These are phyloP conservation scores for Cosmia trapezina DNA, from an alignment of 2,888 invertebrate species.

Conservation along the genomic window DNA sequence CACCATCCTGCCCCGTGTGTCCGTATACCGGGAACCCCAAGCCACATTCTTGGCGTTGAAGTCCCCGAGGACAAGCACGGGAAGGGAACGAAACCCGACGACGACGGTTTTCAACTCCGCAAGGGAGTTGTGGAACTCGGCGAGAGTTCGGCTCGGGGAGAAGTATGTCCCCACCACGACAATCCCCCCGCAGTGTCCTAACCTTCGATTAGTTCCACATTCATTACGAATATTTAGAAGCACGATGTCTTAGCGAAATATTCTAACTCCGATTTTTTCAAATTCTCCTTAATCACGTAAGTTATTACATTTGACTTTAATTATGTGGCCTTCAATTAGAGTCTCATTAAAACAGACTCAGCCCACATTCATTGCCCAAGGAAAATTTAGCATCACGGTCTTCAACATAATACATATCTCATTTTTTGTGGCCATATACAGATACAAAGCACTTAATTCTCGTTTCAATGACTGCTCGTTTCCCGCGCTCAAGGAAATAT, in stretches of 20 bases:
- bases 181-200: conserved; percentile 43
- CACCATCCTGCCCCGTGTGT: too few relatives aligned
- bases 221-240: conserved; percentile 43
- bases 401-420: conserved; percentile 64
- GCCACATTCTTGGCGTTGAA: too few relatives aligned
- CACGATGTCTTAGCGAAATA: conserved; percentile 41
- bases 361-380: conserved; percentile 75
- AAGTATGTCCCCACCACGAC: too few relatives aligned
- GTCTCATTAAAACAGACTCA: conserved; percentile 73
- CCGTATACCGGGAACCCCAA: too few relatives aligned
- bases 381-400: conserved; percentile 75
- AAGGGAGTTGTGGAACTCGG: too few relatives aligned
- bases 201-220: conserved; percentile 67
- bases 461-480: conserved; percentile 75
- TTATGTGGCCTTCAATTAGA: conserved; percentile 75
- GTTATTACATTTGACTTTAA: conserved; percentile 65
- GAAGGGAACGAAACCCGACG: too few relatives aligned
- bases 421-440: conserved; percentile 66
- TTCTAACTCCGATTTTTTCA: conserved; percentile 38
- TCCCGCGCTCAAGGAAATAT: conserved; percentile 83
- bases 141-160: too few relatives aligned
- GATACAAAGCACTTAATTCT: conserved; percentile 60
- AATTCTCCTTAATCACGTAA: conserved; percentile 54
- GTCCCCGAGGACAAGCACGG: too few relatives aligned
- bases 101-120: too few relatives aligned